These are phyloP conservation scores for Cyanoderma ruficeps DNA, from an alignment of 2,113 vertebrate species.

Conservation along the genomic window DNA sequence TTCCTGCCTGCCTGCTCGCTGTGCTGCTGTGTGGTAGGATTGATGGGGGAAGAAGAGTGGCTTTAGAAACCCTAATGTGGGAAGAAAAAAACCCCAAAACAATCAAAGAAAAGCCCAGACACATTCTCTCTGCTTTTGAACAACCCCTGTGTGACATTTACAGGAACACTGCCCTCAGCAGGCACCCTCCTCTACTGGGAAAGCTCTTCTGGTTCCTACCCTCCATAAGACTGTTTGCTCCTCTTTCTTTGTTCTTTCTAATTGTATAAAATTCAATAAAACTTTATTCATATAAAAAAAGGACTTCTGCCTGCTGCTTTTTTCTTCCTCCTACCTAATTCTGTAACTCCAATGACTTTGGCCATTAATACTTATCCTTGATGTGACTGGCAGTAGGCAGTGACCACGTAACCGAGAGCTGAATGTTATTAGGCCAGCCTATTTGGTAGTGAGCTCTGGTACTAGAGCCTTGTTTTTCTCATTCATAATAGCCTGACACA, in stretches of 20 bases:
- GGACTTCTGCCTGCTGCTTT: not conserved
- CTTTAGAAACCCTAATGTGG: slow-evolving; percentile 5
- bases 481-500: not conserved
- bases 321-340: not conserved
- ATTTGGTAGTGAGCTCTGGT: not conserved
- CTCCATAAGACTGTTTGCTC: slow-evolving; percentile 68
- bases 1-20: not conserved
- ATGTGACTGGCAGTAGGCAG: not conserved
- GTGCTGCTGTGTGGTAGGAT: not conserved
- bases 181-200: not conserved
- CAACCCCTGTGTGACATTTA: slow-evolving; percentile 52
- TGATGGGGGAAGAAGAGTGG: not conserved
- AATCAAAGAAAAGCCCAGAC: slow-evolving; percentile 14
- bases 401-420: not conserved
- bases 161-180: slow-evolving; percentile 58
- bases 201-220: slow-evolving; percentile 53
- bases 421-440: not conserved
- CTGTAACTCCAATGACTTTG: not conserved
- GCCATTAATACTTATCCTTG: not conserved
- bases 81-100: not conserved
- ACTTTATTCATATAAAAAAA: slow-evolving; percentile 79
- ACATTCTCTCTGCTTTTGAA: slow-evolving; percentile 66
- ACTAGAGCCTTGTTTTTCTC: not conserved
- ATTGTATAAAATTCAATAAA: slow-evolving; percentile 82
- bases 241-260: slow-evolving; percentile 82